These are phyloP conservation scores for Albula goreensis DNA, from an alignment of 2,113 vertebrate genomes.

Conservation along the genomic window DNA sequence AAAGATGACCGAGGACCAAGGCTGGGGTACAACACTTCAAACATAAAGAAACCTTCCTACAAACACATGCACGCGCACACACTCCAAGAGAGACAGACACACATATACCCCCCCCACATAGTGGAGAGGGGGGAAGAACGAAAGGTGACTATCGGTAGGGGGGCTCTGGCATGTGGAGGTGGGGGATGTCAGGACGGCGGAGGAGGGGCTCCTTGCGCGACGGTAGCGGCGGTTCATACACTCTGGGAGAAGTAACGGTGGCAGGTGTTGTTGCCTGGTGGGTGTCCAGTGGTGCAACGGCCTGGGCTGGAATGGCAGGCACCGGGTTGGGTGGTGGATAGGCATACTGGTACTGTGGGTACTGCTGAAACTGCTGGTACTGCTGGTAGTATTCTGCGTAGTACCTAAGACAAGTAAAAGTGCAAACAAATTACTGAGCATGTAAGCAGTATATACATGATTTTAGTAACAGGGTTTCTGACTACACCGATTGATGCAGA, in stretches of 20 bases:
- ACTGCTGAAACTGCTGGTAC: conserved; percentile 63
- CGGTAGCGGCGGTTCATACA: conserved; percentile 79
- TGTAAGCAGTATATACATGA: too few species aligned
- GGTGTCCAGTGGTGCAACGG: conserved; percentile 11
- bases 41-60: conserved; percentile 41
- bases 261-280: conserved; percentile 54
- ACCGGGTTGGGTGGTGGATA: conserved; percentile 61
- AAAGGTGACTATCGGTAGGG: conserved; percentile 75
- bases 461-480: too few species aligned
- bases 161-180: conserved; percentile 76
- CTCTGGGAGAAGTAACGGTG: conserved; percentile 71
- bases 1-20: conserved; percentile 53
- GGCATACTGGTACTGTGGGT: conserved; percentile 74
- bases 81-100: conserved; percentile 14
- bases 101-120: too few species aligned
- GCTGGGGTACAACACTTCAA: conserved; percentile 42
- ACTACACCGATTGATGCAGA: too few species aligned
- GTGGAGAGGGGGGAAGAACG: conserved; percentile 34
- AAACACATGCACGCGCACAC: conserved; percentile 28
- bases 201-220: conserved; percentile 78
- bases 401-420: conserved; percentile 56
- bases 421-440: neutral
- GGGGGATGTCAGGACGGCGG: conserved; percentile 78
- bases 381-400: conserved; percentile 67
- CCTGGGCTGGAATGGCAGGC: conserved; percentile 55